Evolutionary conservation across 1,140 invertebrate species (phyloP), one percentile per base, ranked within the genome.

Genomic region (Drosophila nigromelanica): DNA sequence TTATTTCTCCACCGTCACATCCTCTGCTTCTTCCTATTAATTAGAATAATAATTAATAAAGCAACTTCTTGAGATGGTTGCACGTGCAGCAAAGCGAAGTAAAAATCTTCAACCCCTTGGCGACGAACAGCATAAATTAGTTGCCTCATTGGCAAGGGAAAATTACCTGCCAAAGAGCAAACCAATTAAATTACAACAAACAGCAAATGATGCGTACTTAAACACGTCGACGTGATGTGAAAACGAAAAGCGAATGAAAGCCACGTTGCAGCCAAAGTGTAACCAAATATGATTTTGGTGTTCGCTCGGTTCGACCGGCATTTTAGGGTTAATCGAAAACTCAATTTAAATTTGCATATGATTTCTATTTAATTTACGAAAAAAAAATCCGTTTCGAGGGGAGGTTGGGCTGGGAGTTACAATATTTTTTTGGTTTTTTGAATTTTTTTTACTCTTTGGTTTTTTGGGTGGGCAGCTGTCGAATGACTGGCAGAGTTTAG

Each of bases 41-140:
- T 90, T 90, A 90, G 89, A 90, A 90, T 90, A 90, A 90, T 87
- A 90, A 90, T 90, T 90, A 89, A 89, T 83, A 85, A 87, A 81
- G 79, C 79, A 83, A 73, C 79, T 79, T 62, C 83, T 82, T 61
- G 73, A 82, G 52, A 66, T 72, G 56, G 51, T 10, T 64, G 74
- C 82, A 87, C 81, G 81, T 87, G 81, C 82, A 78, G n/a, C 24
- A 48, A 52, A 18, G 50, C 12, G 14, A 47, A 47, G 67, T 14
- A 60, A 47, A 51, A 64, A 24, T 48, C 30, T 56, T 15, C 42
- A 61, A 58, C 58, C 74, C 74, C 51, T 43, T 55, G 56, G 37
- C 58, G 45, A 6, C 14, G 67, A 24, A 6, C 12, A 43, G 78
- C 79, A 87, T 87, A 87, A 87, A 87, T 87, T 87, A 87, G 82